Percentiles rank a stretch among this genome's conserved stretches.
phyloP scores from a whole-genome alignment of 1,140 invertebrate genomes.

The Sycobia sp. region DNA sequence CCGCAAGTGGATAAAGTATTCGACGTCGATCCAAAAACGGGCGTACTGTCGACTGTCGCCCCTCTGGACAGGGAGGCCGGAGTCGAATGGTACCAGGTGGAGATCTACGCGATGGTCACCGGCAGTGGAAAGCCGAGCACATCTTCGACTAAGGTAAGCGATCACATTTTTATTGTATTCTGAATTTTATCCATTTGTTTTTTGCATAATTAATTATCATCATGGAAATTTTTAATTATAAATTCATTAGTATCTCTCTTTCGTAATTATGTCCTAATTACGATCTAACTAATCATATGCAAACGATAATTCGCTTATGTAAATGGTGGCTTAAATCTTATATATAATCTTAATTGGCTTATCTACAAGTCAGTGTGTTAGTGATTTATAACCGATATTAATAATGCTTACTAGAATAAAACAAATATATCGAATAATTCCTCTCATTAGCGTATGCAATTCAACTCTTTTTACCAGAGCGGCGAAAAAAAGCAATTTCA shows the following conservation, averaged over 20 bases:
- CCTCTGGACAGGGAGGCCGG: constrained; percentile 85
- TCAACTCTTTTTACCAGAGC: too few relatives aligned
- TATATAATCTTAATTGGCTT: constrained; percentile 17
- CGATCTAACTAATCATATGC: too few relatives aligned
- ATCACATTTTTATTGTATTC: too few relatives aligned
- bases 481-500: too few relatives aligned
- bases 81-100: constrained; percentile 77
- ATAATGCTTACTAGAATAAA: too few relatives aligned
- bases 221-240: too few relatives aligned
- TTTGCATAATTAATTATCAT: too few relatives aligned
- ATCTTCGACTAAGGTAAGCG: constrained; percentile 79
- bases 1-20: constrained; percentile 82
- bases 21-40: constrained; percentile 86
- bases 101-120: constrained; percentile 80
- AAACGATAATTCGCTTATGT: constrained; percentile 11
- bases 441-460: too few relatives aligned
- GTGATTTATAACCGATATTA: too few relatives aligned
- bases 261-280: not conserved
- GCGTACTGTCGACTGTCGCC: constrained; percentile 84
- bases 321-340: constrained; percentile 30
- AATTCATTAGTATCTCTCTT: too few relatives aligned
- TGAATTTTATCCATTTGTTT: too few relatives aligned
- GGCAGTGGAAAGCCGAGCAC: constrained; percentile 69
- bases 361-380: not conserved
- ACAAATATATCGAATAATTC: too few relatives aligned